Percentiles rank a stretch among this genome's conserved stretches.
Conservation (phyloP, 2,113 vertebrate species). For the Glaucomys volans region DNA sequence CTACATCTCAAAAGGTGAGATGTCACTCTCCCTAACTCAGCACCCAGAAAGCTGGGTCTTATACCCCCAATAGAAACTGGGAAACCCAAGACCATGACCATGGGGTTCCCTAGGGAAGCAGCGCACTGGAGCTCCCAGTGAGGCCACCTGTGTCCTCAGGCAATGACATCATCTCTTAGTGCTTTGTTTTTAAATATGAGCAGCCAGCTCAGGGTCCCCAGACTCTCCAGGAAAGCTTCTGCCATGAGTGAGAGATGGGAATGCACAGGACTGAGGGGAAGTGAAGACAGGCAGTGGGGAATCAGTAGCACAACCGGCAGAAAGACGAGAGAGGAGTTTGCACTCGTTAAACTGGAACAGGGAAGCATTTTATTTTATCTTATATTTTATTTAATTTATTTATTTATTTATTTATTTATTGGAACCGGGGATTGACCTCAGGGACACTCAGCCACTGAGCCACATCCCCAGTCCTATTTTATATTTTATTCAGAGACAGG, state of each 20-base stretch:
- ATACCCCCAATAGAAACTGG: background rate
- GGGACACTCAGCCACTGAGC: too few species aligned
- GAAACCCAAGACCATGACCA: background rate
- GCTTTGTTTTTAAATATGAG: background rate
- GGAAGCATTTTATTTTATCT: background rate
- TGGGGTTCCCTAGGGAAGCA: background rate
- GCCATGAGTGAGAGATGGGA: background rate
- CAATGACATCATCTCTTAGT: background rate
- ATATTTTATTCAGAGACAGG: too few species aligned
- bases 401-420: too few species aligned
- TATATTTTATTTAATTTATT: too few species aligned
- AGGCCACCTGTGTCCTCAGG: too few species aligned
- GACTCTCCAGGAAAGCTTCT: background rate
- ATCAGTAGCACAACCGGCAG: background rate
- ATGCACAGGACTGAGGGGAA: background rate
- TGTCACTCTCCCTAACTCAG: background rate
- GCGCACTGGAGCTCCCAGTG: background rate
- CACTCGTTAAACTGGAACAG: background rate
- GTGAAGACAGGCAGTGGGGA: background rate
- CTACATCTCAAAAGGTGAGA: background rate
- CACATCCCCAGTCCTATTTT: too few species aligned
- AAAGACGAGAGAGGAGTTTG: background rate
- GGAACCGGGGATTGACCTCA: too few species aligned
- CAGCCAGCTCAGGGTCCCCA: background rate
- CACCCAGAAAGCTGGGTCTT: background rate